These are phyloP conservation scores for Nephrotoma appendiculata DNA, from an alignment of 2,888 invertebrate species.

Conservation along the genomic window DNA sequence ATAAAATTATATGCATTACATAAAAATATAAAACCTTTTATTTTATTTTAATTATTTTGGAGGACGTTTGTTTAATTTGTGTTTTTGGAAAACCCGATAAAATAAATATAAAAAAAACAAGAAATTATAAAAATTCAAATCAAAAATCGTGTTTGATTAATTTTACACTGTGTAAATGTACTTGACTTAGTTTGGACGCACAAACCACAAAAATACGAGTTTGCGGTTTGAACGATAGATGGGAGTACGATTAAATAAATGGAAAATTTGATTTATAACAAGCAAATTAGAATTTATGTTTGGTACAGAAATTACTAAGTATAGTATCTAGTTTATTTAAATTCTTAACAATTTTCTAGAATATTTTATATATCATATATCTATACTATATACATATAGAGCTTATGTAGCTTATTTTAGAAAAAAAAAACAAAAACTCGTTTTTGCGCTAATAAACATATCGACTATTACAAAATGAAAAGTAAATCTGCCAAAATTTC, in stretches of 20 bases:
- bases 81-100: background rate
- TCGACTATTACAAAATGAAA: background rate
- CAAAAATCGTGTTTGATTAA: background rate
- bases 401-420: background rate
- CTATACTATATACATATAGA: background rate
- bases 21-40: background rate
- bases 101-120: background rate
- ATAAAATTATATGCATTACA: background rate
- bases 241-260: background rate
- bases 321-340: background rate
- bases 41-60: background rate
- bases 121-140: background rate
- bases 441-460: background rate
- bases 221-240: background rate
- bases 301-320: background rate
- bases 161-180: background rate
- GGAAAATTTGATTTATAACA: background rate
- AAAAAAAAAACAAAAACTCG: background rate
- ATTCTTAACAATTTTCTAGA: background rate
- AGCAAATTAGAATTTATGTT: background rate
- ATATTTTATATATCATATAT: background rate
- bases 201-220: background rate
- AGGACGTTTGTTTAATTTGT: background rate
- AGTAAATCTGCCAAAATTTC: background rate
- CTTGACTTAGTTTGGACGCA: background rate